These are phyloP conservation scores for Drosophila greeni DNA, from an alignment of 2,888 invertebrate species.

Conservation along the genomic window DNA sequence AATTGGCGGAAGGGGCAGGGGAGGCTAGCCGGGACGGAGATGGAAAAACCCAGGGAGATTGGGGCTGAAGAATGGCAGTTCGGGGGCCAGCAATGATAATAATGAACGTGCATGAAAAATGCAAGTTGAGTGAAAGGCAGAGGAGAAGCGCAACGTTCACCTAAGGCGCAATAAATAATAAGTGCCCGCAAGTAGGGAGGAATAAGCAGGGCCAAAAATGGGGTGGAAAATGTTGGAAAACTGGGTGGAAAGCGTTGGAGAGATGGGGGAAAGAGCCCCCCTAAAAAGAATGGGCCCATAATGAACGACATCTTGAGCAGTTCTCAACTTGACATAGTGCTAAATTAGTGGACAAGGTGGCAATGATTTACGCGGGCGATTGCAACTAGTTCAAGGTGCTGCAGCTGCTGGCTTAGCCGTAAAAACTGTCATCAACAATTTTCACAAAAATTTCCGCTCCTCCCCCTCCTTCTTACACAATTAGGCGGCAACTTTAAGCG, in stretches of 20 bases:
- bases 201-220: neutral
- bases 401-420: conserved; percentile 11
- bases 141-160: conserved; percentile 52
- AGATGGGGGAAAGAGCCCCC: conserved; percentile 1
- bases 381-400: conserved; percentile 27
- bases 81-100: conserved; percentile 60
- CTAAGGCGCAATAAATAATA: conserved; percentile 74
- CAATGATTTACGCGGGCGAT: conserved; percentile 55
- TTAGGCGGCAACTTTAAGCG: conserved; percentile 18
- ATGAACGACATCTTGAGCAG: conserved; percentile 67
- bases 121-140: conserved; percentile 66
- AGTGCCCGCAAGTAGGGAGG: conserved; percentile 44
- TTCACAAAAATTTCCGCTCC: neutral
- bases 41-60: conserved; percentile 13
- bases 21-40: conserved; percentile 19
- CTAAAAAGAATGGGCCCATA: conserved; percentile 64
- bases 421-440: neutral
- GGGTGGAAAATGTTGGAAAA: neutral
- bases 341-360: conserved; percentile 65
- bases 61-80: conserved; percentile 13
- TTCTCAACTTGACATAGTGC: conserved; percentile 65
- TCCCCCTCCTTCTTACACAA: neutral
- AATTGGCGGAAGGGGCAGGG: conserved; percentile 1
- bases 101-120: conserved; percentile 74
- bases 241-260: neutral